Percentiles rank a stretch among this genome's conserved stretches.
Evolutionary conservation across 2,113 vertebrate species (phyloP).

Genomic region (Rhinolophus sinicus): DNA sequence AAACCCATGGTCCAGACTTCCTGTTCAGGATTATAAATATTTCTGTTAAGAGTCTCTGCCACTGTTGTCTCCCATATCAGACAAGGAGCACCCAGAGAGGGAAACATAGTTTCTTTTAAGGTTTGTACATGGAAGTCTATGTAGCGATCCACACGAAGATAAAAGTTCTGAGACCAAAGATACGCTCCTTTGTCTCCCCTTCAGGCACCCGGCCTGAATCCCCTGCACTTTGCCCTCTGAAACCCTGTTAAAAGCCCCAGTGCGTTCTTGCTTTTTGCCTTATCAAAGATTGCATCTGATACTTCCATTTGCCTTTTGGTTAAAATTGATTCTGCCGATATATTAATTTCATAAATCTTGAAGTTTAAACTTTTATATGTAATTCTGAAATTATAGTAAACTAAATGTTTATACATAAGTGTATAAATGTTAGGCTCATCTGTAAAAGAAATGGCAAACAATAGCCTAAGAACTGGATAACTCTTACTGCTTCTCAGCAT

Average conservation of each 20-base stretch:
- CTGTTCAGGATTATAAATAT: neutral
- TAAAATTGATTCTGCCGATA: neutral
- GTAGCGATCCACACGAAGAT: neutral
- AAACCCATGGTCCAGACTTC: neutral
- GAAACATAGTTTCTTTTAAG: neutral
- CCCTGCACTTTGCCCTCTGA: neutral
- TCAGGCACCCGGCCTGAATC: too few species aligned
- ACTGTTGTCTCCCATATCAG: neutral
- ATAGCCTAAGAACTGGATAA: neutral
- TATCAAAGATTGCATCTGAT: neutral
- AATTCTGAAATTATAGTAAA: neutral
- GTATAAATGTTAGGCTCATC: neutral
- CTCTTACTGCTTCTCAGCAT: neutral
- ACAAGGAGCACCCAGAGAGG: neutral
- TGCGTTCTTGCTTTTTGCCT: neutral
- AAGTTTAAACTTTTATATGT: neutral
- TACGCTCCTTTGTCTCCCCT: neutral
- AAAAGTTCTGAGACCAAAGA: neutral
- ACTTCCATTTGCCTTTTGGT: neutral
- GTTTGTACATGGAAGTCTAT: neutral
- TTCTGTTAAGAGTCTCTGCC: neutral
- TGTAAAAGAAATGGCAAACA: neutral
- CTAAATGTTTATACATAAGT: neutral
- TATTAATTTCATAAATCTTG: neutral
- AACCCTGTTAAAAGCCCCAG: neutral